Conservation (phyloP, 2,888 invertebrate species). For the Leptopilina syphax region DNA sequence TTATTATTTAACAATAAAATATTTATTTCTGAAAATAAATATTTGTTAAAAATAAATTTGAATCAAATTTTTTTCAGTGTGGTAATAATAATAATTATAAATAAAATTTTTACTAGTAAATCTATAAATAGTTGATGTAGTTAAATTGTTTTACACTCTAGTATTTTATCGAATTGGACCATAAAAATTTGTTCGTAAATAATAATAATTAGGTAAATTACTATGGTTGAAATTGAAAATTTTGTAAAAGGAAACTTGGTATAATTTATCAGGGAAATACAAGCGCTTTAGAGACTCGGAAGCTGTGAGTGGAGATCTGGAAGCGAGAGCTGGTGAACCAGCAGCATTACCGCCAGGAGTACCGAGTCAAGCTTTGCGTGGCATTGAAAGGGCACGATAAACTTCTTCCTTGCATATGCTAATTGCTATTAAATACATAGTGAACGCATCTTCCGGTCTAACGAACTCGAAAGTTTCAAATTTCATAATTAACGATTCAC, state of each 20-base stretch:
- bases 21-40: too few relatives aligned
- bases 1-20: too few relatives aligned
- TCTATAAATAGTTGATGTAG: too few relatives aligned
- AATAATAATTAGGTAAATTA: neutral
- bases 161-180: too few relatives aligned
- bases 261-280: conserved; percentile 68
- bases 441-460: conserved; percentile 34
- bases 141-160: too few relatives aligned
- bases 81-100: too few relatives aligned
- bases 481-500: conserved; percentile 35
- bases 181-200: too few relatives aligned
- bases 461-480: conserved; percentile 17
- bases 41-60: too few relatives aligned
- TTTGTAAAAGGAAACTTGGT: conserved; percentile 23
- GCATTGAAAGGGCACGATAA: conserved; percentile 69
- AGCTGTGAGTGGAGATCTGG: conserved; percentile 69
- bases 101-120: too few relatives aligned
- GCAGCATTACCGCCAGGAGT: conserved; percentile 68
- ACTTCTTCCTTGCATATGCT: conserved; percentile 39
- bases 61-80: too few relatives aligned
- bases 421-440: conserved; percentile 34
- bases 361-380: conserved; percentile 68
- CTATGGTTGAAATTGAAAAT: neutral
- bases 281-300: conserved; percentile 73
- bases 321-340: conserved; percentile 66